These are phyloP conservation scores for Tauraco hartlaubi DNA, from an alignment of 2,797 vertebrate genomes.

Conservation along the genomic window DNA sequence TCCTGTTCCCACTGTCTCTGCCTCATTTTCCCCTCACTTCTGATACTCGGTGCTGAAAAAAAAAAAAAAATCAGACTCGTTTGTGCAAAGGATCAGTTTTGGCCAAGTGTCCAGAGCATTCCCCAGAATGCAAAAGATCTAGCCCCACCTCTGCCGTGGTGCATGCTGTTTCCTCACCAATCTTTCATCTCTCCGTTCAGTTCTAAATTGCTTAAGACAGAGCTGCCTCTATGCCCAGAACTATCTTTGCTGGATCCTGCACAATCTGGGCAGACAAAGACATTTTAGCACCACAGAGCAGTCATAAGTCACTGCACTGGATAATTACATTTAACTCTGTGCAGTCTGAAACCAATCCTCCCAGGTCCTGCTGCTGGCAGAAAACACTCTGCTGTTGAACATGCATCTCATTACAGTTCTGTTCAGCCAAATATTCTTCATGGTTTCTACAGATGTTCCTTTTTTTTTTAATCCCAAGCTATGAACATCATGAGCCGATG, in stretches of 20 bases:
- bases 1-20: neutral
- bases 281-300: neutral
- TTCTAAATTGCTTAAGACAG: neutral
- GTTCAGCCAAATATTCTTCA: conserved; percentile 19
- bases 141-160: neutral
- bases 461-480: neutral
- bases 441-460: conserved; percentile 41
- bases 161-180: neutral
- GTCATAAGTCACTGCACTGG: neutral
- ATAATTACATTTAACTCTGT: conserved; percentile 52
- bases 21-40: neutral
- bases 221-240: neutral
- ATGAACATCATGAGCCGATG: neutral
- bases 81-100: neutral
- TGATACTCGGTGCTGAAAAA: neutral
- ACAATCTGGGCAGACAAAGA: neutral
- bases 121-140: neutral
- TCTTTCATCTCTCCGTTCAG: neutral
- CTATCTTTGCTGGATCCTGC: neutral
- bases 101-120: neutral
- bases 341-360: conserved; percentile 10
- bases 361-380: conserved; percentile 36
- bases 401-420: conserved; percentile 1
- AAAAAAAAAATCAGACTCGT: neutral
- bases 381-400: neutral